A percentile compares a stretch with the other conserved stretches of the same genome.
phyloP scores from a whole-genome alignment of 2,797 vertebrate species.

The Tangara arthus region DNA sequence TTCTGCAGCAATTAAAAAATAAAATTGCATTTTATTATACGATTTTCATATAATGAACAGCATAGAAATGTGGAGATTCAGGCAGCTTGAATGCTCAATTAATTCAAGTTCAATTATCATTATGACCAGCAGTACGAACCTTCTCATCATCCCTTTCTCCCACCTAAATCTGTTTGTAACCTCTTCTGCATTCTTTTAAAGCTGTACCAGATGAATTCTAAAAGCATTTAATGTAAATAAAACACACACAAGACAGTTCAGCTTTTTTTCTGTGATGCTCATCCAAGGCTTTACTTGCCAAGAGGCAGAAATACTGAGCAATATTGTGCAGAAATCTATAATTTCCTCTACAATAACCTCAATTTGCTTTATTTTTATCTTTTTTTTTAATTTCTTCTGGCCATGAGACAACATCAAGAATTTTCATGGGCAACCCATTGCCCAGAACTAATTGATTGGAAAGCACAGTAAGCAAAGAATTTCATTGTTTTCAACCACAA shows the following conservation, averaged over 20 bases:
- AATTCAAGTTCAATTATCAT: not conserved
- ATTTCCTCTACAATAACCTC: constrained; percentile 28
- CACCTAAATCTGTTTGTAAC: not conserved
- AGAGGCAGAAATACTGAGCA: constrained; percentile 8
- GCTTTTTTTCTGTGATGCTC: not conserved
- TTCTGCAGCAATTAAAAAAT: not conserved
- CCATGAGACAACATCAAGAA: not conserved
- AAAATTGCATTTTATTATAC: not conserved
- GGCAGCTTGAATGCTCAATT: not conserved
- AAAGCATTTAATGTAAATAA: not conserved
- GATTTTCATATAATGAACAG: not conserved
- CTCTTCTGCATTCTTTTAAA: not conserved
- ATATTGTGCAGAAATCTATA: constrained; percentile 5
- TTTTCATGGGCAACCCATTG: not conserved
- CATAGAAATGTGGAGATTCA: not conserved
- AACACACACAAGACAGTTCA: not conserved
- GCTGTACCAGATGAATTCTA: not conserved
- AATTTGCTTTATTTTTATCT: not conserved
- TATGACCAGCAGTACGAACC: not conserved
- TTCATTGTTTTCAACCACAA: not conserved
- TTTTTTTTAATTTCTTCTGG: not conserved
- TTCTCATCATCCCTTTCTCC: not conserved
- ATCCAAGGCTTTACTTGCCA: constrained; percentile 27
- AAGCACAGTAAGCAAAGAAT: constrained; percentile 9
- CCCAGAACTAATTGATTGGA: constrained; percentile 36